Percentiles rank a stretch among this genome's conserved stretches.
Conservation (phyloP, 2,113 vertebrate species). For the Gadus macrocephalus region DNA sequence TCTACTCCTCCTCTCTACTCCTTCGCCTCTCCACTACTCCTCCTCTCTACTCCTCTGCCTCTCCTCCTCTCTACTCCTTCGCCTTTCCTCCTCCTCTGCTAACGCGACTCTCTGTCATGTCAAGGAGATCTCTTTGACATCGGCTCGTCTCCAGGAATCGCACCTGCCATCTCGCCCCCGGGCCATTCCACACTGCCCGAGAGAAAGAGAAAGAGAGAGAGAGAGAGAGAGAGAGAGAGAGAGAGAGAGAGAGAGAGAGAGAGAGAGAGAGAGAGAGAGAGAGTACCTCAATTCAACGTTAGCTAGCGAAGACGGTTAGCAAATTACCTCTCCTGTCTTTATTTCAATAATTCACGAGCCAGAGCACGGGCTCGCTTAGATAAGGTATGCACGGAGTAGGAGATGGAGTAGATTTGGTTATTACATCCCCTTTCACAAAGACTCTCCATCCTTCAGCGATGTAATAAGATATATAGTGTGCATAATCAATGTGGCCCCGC, state of each 20-base stretch:
- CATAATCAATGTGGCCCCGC: slow-evolving; percentile 26
- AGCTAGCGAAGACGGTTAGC: slow-evolving; percentile 71
- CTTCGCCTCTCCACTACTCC: too few species aligned
- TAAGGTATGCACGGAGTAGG: slow-evolving; percentile 42
- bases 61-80: slow-evolving; percentile 9
- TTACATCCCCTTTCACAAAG: slow-evolving; percentile 31
- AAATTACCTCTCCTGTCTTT: slow-evolving; percentile 72
- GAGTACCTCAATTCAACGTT: slow-evolving; percentile 60
- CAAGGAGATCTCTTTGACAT: slow-evolving; percentile 52
- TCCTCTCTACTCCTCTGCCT: slow-evolving; percentile 21
- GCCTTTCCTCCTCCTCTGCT: slow-evolving; percentile 7
- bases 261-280: neutral
- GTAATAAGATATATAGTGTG: slow-evolving; percentile 32
- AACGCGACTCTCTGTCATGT: slow-evolving; percentile 45
- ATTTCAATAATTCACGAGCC: slow-evolving; percentile 68
- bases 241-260: too few species aligned
- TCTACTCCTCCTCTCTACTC: too few species aligned
- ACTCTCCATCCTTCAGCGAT: slow-evolving; percentile 20
- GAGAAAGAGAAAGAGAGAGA: too few species aligned
- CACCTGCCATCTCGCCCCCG: slow-evolving; percentile 69
- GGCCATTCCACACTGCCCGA: slow-evolving; percentile 49
- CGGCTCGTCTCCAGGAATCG: slow-evolving; percentile 49
- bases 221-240: too few species aligned
- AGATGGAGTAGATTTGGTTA: slow-evolving; percentile 26
- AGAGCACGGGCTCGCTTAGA: slow-evolving; percentile 35